These are phyloP conservation scores for Callyntrura guangdongensis DNA, from an alignment of 2,888 invertebrate genomes.

Conservation along the genomic window DNA sequence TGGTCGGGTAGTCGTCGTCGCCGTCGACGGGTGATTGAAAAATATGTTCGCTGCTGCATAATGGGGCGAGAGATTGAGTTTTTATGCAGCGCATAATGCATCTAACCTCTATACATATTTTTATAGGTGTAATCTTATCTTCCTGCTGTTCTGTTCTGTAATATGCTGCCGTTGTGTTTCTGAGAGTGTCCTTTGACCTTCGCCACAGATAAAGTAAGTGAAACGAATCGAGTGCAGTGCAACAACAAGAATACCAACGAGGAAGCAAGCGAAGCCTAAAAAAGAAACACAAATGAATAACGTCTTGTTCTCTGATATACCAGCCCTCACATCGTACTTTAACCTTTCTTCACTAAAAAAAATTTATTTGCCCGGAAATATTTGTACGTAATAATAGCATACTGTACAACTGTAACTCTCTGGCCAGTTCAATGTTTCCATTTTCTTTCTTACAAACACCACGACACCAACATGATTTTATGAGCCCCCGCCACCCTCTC, in stretches of 20 bases:
- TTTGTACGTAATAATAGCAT: background rate
- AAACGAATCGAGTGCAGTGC: background rate
- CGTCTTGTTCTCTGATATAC: background rate
- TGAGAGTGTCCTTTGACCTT: constrained; percentile 45
- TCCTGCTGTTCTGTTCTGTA: background rate
- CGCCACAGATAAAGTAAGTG: background rate
- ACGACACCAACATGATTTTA: no score
- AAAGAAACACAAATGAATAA: background rate
- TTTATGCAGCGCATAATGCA: background rate
- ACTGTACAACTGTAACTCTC: background rate
- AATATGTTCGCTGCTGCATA: no score
- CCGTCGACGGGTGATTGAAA: no score
- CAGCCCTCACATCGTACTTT: background rate
- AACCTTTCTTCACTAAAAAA: background rate
- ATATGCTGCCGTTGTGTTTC: background rate
- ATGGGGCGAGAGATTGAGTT: background rate
- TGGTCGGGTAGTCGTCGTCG: no score
- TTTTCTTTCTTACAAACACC: background rate
- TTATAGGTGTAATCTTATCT: background rate
- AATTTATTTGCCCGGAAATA: constrained; percentile 34
- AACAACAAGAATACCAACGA: constrained; percentile 8
- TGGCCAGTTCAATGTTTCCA: background rate
- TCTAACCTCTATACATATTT: background rate
- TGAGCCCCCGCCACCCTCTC: background rate
- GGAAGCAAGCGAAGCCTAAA: background rate